These are phyloP conservation scores for Lithosia quadra DNA, from an alignment of 2,888 invertebrate species.

Conservation along the genomic window DNA sequence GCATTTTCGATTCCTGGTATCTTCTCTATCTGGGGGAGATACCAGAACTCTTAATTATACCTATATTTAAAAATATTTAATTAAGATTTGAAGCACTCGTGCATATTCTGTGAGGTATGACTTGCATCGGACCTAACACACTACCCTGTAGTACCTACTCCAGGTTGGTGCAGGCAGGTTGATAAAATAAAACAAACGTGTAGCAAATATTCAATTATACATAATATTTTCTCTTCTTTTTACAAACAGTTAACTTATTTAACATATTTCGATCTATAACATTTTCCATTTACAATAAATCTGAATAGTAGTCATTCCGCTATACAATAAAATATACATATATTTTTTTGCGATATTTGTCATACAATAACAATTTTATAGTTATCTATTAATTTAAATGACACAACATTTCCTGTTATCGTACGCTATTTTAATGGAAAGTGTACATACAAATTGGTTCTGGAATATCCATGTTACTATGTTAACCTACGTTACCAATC, in stretches of 20 bases:
- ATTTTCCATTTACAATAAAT: slow-evolving; percentile 84
- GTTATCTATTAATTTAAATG: slow-evolving; percentile 81
- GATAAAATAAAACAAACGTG: slow-evolving; percentile 70
- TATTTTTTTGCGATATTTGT: slow-evolving; percentile 81
- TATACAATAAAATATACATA: slow-evolving; percentile 86
- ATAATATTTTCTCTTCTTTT: slow-evolving; percentile 83
- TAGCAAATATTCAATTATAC: slow-evolving; percentile 86
- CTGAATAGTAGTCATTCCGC: slow-evolving; percentile 83
- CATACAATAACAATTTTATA: slow-evolving; percentile 80
- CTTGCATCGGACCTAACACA: not conserved
- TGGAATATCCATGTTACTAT: slow-evolving; percentile 39
- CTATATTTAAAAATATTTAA: not conserved
- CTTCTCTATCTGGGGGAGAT: not conserved
- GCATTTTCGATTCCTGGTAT: not conserved
- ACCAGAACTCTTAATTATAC: not conserved
- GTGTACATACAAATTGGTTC: slow-evolving; percentile 53
- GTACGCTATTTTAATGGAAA: slow-evolving; percentile 69
- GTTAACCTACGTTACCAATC: slow-evolving; percentile 44
- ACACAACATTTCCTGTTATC: slow-evolving; percentile 81
- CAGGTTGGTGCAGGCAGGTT: not conserved
- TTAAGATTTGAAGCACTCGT: not conserved
- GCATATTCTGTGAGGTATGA: not conserved
- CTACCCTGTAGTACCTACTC: not conserved
- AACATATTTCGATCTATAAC: slow-evolving; percentile 84
- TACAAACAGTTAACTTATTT: slow-evolving; percentile 87